Conservation (phyloP, 2,888 invertebrate genomes). For the Molanna angustata region DNA sequence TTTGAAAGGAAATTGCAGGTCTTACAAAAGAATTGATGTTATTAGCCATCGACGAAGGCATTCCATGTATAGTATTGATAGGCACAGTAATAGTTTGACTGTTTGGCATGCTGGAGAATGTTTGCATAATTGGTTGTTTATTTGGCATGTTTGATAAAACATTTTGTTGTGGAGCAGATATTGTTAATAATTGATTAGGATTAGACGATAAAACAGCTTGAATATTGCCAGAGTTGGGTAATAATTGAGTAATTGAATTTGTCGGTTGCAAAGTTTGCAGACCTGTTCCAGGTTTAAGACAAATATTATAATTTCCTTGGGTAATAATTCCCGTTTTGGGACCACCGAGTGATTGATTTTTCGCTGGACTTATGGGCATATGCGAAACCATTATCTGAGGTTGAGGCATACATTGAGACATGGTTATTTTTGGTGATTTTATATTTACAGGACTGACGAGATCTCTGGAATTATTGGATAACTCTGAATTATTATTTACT, state of each 20-base stretch:
- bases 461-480: conserved; percentile 30
- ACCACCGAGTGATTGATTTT: conserved; percentile 45
- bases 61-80: conserved; percentile 51
- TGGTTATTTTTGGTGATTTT: conserved; percentile 16
- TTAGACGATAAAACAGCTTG: conserved; percentile 53
- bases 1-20: conserved; percentile 45
- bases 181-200: conserved; percentile 51
- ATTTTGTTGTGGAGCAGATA: conserved; percentile 47
- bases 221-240: conserved; percentile 50
- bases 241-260: conserved; percentile 45
- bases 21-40: conserved; percentile 55
- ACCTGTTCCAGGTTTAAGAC: conserved; percentile 48
- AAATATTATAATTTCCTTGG: conserved; percentile 44
- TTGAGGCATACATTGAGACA: conserved; percentile 46
- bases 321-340: conserved; percentile 41
- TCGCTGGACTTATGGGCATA: conserved; percentile 48
- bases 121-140: conserved; percentile 47
- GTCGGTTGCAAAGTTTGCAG: conserved; percentile 50
- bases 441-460: conserved; percentile 5
- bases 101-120: conserved; percentile 53
- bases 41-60: conserved; percentile 43
- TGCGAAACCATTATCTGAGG: conserved; percentile 55
- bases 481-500: conserved; percentile 40
- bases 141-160: conserved; percentile 47
- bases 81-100: conserved; percentile 52